phyloP scores from a whole-genome alignment of 2,888 invertebrate species.

The Dioctria linearis region DNA sequence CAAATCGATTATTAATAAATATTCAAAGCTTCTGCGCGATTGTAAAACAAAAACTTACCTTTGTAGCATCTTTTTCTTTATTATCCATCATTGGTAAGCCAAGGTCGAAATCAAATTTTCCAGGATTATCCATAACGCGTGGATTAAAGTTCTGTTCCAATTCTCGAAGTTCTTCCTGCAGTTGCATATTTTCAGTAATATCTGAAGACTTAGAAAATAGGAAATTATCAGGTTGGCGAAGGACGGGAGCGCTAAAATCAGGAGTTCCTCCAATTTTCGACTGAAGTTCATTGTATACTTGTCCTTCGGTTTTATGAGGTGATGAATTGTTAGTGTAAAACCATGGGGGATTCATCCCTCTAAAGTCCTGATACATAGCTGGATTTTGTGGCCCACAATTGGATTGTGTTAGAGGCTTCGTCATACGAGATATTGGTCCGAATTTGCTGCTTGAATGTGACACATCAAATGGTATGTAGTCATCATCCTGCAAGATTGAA shows the following conservation, averaged over 20 bases:
- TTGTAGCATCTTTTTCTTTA: slow-evolving; percentile 53
- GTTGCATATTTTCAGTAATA: slow-evolving; percentile 36
- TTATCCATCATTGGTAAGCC: slow-evolving; percentile 54
- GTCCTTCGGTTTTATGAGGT: slow-evolving; percentile 47
- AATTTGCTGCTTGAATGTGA: slow-evolving; percentile 76
- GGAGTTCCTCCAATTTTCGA: slow-evolving; percentile 24
- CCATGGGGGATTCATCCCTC: slow-evolving; percentile 51
- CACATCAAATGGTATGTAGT: slow-evolving; percentile 77
- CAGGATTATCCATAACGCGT: slow-evolving; percentile 36
- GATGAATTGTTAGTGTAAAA: slow-evolving; percentile 51
- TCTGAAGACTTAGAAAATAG: slow-evolving; percentile 53
- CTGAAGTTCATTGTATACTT: slow-evolving; percentile 48
- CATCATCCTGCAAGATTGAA: slow-evolving; percentile 76
- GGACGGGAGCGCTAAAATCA: slow-evolving; percentile 51
- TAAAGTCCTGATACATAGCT: slow-evolving; percentile 28
- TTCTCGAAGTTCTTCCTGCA: slow-evolving; percentile 42
- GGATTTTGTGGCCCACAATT: slow-evolving; percentile 33
- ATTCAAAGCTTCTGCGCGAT: too few relatives aligned
- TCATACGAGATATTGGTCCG: slow-evolving; percentile 78
- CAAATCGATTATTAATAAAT: too few relatives aligned
- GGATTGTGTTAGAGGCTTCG: slow-evolving; percentile 29
- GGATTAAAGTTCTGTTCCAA: slow-evolving; percentile 46
- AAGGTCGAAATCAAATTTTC: slow-evolving; percentile 55
- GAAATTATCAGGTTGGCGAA: slow-evolving; percentile 52
- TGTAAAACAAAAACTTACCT: slow-evolving; percentile 44